Evolutionary conservation across 2,888 invertebrate species (phyloP).

Genomic region (Mythimna lalbum): DNA sequence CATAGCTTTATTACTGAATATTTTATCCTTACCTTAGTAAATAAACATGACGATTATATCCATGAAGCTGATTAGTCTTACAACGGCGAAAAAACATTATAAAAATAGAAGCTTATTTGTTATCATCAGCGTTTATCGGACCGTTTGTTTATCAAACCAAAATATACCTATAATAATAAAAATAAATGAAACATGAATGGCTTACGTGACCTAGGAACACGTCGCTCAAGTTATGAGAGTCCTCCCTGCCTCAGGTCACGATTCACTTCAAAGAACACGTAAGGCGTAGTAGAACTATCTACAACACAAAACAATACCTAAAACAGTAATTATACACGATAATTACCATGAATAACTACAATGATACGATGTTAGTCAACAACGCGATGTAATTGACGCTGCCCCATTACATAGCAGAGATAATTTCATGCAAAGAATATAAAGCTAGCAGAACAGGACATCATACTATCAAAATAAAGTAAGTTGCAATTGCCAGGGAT

Average conservation of each 20-base stretch:
- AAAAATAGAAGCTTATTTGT: slow-evolving; percentile 34
- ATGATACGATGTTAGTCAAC: slow-evolving; percentile 69
- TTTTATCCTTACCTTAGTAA: slow-evolving; percentile 55
- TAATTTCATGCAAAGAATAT: slow-evolving; percentile 65
- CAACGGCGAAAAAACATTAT: slow-evolving; percentile 14
- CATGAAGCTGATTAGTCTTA: slow-evolving; percentile 16
- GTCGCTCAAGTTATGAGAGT: slow-evolving; percentile 71
- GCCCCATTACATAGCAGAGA: slow-evolving; percentile 67
- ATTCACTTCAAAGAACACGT: slow-evolving; percentile 59
- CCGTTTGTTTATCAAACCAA: slow-evolving; percentile 13
- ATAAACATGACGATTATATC: slow-evolving; percentile 18
- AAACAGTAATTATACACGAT: slow-evolving; percentile 65
- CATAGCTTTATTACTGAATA: slow-evolving; percentile 33
- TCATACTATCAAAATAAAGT: slow-evolving; percentile 57
- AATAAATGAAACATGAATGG: slow-evolving; percentile 65
- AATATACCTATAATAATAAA: slow-evolving; percentile 22
- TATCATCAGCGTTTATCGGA: slow-evolving; percentile 42
- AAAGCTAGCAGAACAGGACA: slow-evolving; percentile 55
- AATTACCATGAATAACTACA: slow-evolving; percentile 69
- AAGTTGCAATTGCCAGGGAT: slow-evolving; percentile 68
- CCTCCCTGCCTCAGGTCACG: slow-evolving; percentile 56
- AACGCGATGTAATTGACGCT: slow-evolving; percentile 73
- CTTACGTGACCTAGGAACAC: slow-evolving; percentile 87
- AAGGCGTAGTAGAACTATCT: slow-evolving; percentile 56
- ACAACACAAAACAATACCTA: slow-evolving; percentile 53